Percentiles rank a stretch among this genome's conserved stretches.
These are phyloP conservation scores for Ptychobarbus kaznakovi DNA, from an alignment of 2,797 vertebrate genomes.

Conservation along the genomic window DNA sequence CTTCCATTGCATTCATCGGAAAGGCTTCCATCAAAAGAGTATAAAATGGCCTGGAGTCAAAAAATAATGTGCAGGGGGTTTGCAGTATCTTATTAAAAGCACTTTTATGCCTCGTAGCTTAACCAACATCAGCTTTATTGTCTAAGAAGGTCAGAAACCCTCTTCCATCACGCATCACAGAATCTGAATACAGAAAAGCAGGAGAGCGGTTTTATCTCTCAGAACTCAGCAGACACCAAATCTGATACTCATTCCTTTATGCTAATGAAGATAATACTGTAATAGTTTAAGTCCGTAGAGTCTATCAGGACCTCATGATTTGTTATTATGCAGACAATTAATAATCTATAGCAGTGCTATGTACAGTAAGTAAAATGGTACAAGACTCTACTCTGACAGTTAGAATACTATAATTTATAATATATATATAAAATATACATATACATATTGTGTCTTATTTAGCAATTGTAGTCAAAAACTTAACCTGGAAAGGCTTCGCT, in stretches of 20 bases:
- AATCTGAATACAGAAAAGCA: slow-evolving; percentile 35
- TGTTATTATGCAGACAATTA: neutral
- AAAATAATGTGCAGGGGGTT: slow-evolving; percentile 49
- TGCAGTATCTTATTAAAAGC: slow-evolving; percentile 54
- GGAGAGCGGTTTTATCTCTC: neutral
- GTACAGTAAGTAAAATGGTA: neutral
- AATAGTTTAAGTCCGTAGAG: neutral
- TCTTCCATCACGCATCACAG: slow-evolving; percentile 8
- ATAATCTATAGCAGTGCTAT: neutral
- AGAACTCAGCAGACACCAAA: slow-evolving; percentile 21
- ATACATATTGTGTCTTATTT: neutral
- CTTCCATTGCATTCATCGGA: slow-evolving; percentile 48
- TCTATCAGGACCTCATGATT: neutral
- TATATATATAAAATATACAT: neutral
- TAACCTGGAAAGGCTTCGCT: neutral
- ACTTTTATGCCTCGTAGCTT: slow-evolving; percentile 45
- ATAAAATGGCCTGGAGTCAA: slow-evolving; percentile 26
- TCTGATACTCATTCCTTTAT: slow-evolving; percentile 31
- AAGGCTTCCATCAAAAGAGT: slow-evolving; percentile 51
- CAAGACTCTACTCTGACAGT: too few species aligned
- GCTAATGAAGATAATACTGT: slow-evolving; percentile 23
- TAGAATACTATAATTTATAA: neutral
- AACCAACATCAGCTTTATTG: slow-evolving; percentile 27
- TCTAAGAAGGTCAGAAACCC: slow-evolving; percentile 42
- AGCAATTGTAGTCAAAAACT: neutral